Evolutionary conservation across 2,888 invertebrate species (phyloP), one percentile per base, ranked within the genome.

Genomic region (Agrotis clavis): DNA sequence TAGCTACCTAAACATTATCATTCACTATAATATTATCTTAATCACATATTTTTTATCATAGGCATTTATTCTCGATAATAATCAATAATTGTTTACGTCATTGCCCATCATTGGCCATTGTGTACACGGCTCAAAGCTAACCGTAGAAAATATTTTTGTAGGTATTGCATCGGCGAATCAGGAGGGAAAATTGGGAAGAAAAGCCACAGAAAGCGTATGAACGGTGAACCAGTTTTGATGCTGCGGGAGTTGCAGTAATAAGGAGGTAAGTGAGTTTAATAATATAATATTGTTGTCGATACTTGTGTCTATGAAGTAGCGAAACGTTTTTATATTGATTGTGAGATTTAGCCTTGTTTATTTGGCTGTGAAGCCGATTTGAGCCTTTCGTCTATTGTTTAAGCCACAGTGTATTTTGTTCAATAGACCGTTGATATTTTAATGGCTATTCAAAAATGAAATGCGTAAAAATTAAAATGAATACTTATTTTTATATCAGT

Each of bases 61-160:
- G 13, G 30, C 57, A 4, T 77, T 35, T 2, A 41, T 47, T 35
- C 11, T 47, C 70, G 21, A 67, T 68, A 45, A 62, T 73, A 45
- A 72, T 73, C 53, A 61, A 61, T 41, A 60, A 61, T 41, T 47
- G 19, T 16, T n/a, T 51, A 18, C 19, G 14, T n/a, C 56, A 47
- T 79, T 57, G 35, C 25, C 35, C 47, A 74, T n/a, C 47, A 79
- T 73, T 51, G 74, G 57, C 80, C 51, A 53, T 62, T 79, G 61
- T 79, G 79, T 71, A 57, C 14, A 74, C 9, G 61, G 6, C 13
- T 41, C 4, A 35, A 47, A 11, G 18, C n/a, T 13, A 41, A 73
- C 16, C 9, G 19, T 67, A 16, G 2, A 21, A 47, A 13, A 19
- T n/a, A n/a, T 18, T 30, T 47, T 69, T 50, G 53, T 67, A 73